phyloP scores from a whole-genome alignment of 1,140 invertebrate species.

The Helicorthomorpha holstii region DNA sequence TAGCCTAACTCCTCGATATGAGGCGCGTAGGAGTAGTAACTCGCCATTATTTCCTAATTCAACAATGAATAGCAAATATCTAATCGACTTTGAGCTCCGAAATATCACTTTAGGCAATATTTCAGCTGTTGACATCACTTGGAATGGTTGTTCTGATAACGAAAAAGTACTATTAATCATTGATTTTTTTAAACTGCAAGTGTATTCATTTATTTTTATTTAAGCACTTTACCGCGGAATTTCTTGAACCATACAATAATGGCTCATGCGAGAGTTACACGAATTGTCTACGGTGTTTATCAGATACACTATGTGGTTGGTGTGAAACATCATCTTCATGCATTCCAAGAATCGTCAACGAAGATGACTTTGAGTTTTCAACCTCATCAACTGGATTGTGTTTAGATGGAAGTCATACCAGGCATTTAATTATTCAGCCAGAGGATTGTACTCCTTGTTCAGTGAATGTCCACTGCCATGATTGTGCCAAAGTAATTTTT shows the following conservation, averaged over 20 bases:
- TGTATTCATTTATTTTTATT: conserved; percentile 8
- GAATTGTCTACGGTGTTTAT: conserved; percentile 73
- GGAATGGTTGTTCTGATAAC: not conserved
- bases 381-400: not conserved
- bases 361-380: not conserved
- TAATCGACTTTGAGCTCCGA: conserved; percentile 38
- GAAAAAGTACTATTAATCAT: not conserved
- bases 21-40: conserved; percentile 8
- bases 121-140: not conserved
- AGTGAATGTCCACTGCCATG: conserved; percentile 68
- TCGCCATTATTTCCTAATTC: conserved; percentile 17
- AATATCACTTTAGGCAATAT: not conserved
- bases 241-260: conserved; percentile 65
- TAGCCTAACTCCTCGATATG: conserved; percentile 7
- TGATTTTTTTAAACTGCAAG: no score
- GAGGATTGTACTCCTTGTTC: conserved; percentile 67
- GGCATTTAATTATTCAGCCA: conserved; percentile 59
- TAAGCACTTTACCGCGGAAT: conserved; percentile 66
- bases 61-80: not conserved
- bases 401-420: conserved; percentile 32
- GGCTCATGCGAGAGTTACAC: conserved; percentile 56
- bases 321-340: conserved; percentile 34
- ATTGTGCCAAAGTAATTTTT: conserved; percentile 37
- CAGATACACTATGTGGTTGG: conserved; percentile 80
- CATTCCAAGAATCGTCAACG: not conserved